Percentiles rank a stretch among this genome's conserved stretches.
Conservation (phyloP, 30 jellyfish, hydroid and myxozoan genomes). For the Turritopsis dohrnii region DNA sequence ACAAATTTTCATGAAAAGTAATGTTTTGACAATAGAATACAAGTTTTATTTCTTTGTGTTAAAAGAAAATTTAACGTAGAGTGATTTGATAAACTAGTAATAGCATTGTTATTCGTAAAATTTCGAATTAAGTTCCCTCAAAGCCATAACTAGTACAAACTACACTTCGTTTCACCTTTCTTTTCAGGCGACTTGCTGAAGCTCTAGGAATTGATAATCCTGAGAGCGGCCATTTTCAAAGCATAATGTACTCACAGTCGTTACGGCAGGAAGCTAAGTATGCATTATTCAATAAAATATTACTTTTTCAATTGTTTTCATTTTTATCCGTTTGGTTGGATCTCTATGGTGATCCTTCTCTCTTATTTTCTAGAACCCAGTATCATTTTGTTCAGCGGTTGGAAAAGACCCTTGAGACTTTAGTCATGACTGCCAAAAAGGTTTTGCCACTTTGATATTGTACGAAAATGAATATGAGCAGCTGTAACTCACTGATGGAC, state of each 20-base stretch:
- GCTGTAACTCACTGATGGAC: not conserved
- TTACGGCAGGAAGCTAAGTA: constrained; percentile 79
- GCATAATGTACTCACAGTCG: constrained; percentile 41
- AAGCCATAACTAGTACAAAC: no score
- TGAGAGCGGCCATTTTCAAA: constrained; percentile 47
- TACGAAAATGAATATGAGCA: not conserved
- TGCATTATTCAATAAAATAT: constrained; percentile 7
- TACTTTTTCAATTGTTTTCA: no score
- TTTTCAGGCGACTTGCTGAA: constrained; percentile 77
- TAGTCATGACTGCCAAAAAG: constrained; percentile 48
- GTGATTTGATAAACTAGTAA: no score
- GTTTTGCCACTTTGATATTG: constrained; percentile 9
- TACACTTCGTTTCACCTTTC: not conserved
- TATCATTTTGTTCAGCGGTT: constrained; percentile 57
- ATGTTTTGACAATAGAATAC: no score
- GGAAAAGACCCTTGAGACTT: constrained; percentile 56
- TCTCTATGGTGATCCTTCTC: no score
- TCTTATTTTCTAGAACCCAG: constrained; percentile 38
- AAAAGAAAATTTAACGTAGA: no score
- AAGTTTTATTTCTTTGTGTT: no score
- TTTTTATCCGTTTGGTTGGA: no score
- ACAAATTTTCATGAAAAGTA: no score
- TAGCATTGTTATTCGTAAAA: no score
- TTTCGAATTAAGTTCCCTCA: no score
- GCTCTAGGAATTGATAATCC: constrained; percentile 74